Conservation (phyloP, 2,888 invertebrate genomes). For the Aricia artaxerxes region DNA sequence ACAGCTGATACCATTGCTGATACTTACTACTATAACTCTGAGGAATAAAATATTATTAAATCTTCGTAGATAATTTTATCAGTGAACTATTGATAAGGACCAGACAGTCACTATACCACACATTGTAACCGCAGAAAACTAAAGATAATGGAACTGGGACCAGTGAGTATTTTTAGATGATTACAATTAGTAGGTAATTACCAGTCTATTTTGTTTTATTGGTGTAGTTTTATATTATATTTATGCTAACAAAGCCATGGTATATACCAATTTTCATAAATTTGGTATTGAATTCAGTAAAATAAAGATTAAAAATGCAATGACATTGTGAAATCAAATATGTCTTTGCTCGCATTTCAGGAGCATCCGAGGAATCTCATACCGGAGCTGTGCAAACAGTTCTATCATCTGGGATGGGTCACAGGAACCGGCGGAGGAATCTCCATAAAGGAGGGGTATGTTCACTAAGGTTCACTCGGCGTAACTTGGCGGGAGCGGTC, state of each 20-base stretch:
- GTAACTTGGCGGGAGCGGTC: too few species aligned
- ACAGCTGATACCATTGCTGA: too few species aligned
- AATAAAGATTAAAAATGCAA: too few species aligned
- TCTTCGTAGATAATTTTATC: conserved; percentile 12
- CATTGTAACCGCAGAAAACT: conserved; percentile 1
- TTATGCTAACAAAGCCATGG: too few species aligned
- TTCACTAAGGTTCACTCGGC: background rate
- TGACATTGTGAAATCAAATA: background rate
- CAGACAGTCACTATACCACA: background rate
- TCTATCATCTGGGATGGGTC: conserved; percentile 97
- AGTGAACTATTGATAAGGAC: conserved; percentile 20
- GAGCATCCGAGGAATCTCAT: conserved; percentile 92
- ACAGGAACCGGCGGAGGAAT: conserved; percentile 98
- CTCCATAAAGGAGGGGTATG: conserved; percentile 91
- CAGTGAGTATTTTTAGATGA: conserved; percentile 23
- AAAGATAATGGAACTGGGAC: conserved; percentile 23
- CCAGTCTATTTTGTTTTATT: too few species aligned
- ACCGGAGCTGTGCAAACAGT: conserved; percentile 92
- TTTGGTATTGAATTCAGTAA: background rate
- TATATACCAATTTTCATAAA: background rate
- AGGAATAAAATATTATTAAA: background rate
- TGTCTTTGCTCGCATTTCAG: conserved; percentile 53
- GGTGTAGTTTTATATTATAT: too few species aligned
- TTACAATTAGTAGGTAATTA: too few species aligned
- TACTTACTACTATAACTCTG: background rate